phyloP scores from a whole-genome alignment of 2,888 invertebrate genomes.

The Oegoconia quadripuncta region DNA sequence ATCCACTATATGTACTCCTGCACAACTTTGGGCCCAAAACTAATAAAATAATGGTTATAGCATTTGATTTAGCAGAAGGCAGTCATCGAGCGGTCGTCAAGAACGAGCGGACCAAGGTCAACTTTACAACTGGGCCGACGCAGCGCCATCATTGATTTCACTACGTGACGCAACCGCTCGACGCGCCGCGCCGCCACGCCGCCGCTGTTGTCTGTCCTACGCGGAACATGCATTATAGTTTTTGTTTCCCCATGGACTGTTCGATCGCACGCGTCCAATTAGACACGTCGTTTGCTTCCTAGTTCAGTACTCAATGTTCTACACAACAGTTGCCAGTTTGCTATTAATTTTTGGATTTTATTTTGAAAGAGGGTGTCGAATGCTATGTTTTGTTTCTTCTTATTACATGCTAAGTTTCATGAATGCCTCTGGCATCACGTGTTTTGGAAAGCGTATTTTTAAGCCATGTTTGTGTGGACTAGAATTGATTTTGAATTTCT shows the following conservation, averaged over 20 bases:
- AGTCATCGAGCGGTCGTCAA: slow-evolving; percentile 14
- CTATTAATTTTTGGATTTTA: no score
- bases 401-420: no score
- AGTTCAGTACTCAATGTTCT: slow-evolving; percentile 7
- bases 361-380: no score
- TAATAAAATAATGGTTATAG: no score
- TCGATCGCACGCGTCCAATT: slow-evolving; percentile 30
- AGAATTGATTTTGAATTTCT: no score
- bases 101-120: slow-evolving; percentile 54
- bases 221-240: slow-evolving; percentile 47
- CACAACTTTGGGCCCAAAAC: no score
- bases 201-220: slow-evolving; percentile 29
- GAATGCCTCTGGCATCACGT: no score
- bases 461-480: no score
- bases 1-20: no score
- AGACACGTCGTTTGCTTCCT: slow-evolving; percentile 18
- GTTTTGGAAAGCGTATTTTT: no score
- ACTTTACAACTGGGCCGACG: slow-evolving; percentile 60
- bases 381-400: no score
- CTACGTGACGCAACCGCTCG: slow-evolving; percentile 61
- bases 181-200: slow-evolving; percentile 29
- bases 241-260: slow-evolving; percentile 35
- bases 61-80: background rate
- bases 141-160: slow-evolving; percentile 67
- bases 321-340: no score